Evolutionary conservation across 2,113 vertebrate genomes (phyloP).

Genomic region (Calidris pugnax): DNA sequence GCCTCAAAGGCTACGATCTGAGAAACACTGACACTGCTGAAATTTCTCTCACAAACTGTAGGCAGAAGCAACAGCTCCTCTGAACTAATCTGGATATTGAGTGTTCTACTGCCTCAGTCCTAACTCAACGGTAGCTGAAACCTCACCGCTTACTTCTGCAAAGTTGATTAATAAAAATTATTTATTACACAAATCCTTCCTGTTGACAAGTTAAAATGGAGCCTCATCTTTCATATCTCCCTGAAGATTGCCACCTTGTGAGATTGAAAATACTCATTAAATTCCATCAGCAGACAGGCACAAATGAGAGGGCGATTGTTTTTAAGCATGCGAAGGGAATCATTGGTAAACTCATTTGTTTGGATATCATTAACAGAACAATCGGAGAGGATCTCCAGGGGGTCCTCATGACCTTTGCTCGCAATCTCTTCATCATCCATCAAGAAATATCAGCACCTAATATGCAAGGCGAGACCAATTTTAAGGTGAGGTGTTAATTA

Average conservation of each 20-base stretch:
- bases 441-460: slow-evolving; percentile 96
- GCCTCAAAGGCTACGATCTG: neutral
- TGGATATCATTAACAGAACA: slow-evolving; percentile 94
- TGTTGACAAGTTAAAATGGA: slow-evolving; percentile 85
- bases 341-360: slow-evolving; percentile 91
- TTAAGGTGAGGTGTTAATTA: slow-evolving; percentile 94
- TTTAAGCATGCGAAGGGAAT: slow-evolving; percentile 82
- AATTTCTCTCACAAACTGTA: neutral
- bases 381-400: slow-evolving; percentile 92
- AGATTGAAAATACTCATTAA: slow-evolving; percentile 93
- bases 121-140: slow-evolving; percentile 43
- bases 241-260: slow-evolving; percentile 85
- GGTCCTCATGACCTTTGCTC: slow-evolving; percentile 96
- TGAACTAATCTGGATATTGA: neutral
- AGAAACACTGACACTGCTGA: neutral
- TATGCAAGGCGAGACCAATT: slow-evolving; percentile 93
- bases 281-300: slow-evolving; percentile 80
- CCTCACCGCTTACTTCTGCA: slow-evolving; percentile 56
- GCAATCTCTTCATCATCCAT: slow-evolving; percentile 97
- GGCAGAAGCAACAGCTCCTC: slow-evolving; percentile 13
- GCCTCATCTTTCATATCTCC: slow-evolving; percentile 85
- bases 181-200: slow-evolving; percentile 87
- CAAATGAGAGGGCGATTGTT: slow-evolving; percentile 90
- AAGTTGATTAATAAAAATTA: slow-evolving; percentile 89
- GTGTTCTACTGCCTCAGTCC: neutral